A percentile compares a stretch with the other conserved stretches of the same genome.
These are phyloP conservation scores for Drosophila mulleri DNA, from an alignment of 2,888 invertebrate genomes.

Conservation along the genomic window DNA sequence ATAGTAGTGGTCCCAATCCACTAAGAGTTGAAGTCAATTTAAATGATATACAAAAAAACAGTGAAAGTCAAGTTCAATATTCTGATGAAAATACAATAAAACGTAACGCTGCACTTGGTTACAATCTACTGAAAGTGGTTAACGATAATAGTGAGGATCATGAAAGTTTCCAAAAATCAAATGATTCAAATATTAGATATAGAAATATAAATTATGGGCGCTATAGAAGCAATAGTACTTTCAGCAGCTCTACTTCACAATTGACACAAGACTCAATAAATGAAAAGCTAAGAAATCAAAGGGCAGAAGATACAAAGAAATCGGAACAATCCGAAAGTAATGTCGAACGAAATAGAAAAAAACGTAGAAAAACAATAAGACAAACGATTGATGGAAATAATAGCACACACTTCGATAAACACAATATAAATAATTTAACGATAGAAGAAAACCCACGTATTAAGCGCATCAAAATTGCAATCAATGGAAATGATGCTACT, in stretches of 20 bases:
- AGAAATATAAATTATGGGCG: neutral
- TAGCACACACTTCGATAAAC: neutral
- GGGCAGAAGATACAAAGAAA: neutral
- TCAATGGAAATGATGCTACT: conserved; percentile 58
- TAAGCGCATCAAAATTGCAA: conserved; percentile 71
- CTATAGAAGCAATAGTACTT: conserved; percentile 60
- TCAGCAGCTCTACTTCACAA: conserved; percentile 66
- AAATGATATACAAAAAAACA: conserved; percentile 5
- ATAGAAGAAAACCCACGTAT: conserved; percentile 28
- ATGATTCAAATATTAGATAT: neutral
- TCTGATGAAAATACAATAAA: neutral
- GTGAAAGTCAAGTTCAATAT: neutral
- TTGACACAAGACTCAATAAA: conserved; percentile 66
- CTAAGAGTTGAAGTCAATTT: conserved; percentile 49
- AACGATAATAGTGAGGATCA: conserved; percentile 11
- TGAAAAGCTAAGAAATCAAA: conserved; percentile 55
- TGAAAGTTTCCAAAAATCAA: neutral
- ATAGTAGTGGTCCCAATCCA: conserved; percentile 25
- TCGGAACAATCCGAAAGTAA: neutral
- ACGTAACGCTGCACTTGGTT: conserved; percentile 13
- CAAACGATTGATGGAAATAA: neutral
- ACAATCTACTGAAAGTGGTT: conserved; percentile 54
- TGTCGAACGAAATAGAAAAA: conserved; percentile 30
- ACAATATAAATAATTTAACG: neutral
- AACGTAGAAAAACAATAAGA: conserved; percentile 40